phyloP scores from a whole-genome alignment of 2,888 invertebrate genomes.

The Lamellibrachia satsuma region DNA sequence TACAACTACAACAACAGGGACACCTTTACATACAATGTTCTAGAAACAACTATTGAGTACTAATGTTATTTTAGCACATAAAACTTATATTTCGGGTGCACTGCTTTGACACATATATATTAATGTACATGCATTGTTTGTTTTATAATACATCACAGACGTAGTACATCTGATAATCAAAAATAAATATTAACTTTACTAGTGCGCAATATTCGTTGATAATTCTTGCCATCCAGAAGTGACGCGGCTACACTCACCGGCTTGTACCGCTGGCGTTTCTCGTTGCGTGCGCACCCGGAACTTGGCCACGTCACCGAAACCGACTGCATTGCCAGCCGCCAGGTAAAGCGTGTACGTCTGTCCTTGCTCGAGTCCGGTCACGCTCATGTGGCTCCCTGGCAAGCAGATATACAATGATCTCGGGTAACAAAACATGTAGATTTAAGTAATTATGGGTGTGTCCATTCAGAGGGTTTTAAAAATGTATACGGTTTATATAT shows the following conservation, averaged over 20 bases:
- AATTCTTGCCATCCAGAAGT: neutral
- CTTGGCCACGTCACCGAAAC: constrained; percentile 35
- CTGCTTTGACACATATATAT: neutral
- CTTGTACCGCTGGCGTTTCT: constrained; percentile 28
- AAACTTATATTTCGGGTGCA: neutral
- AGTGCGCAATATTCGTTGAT: neutral
- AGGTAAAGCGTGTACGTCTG: constrained; percentile 34
- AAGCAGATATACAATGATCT: neutral
- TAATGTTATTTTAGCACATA: neutral
- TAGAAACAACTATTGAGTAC: neutral
- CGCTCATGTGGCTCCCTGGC: constrained; percentile 29
- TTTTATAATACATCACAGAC: neutral
- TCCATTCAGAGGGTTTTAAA: neutral
- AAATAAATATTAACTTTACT: neutral
- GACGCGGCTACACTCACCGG: constrained; percentile 28
- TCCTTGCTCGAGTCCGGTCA: constrained; percentile 34
- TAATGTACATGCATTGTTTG: neutral
- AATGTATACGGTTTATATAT: neutral
- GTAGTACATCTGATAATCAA: neutral
- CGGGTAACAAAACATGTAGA: no score
- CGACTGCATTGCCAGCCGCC: constrained; percentile 39
- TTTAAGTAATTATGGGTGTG: neutral
- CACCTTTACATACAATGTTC: neutral
- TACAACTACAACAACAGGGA: neutral
- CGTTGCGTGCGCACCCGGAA: constrained; percentile 37